Base-by-base conservation (phyloP, 2,113 vertebrate genomes). In the Gallinago jamesoni region DNA sequence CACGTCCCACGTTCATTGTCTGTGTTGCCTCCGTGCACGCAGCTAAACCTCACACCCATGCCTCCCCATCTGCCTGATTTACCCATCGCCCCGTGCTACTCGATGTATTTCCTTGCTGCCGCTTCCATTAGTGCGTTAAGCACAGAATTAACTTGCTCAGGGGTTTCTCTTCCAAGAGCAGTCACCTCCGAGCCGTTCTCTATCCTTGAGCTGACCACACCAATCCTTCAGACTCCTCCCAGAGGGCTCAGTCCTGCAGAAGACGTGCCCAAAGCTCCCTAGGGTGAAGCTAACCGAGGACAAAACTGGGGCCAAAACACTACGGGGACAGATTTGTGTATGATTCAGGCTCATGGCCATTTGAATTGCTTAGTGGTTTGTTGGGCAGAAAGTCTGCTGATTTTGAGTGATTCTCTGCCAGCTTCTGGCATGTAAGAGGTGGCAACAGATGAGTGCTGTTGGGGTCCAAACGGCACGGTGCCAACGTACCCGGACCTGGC, bases 291-390 rank as follows among this genome's bases (percentile, higher is more conserved):
- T 66, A 43, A 16, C 7, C 33, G 56, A 18, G 18, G 72, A 17
- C 12, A 33, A 86, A 60, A 19, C 18, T 19, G 30, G 19, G 39
- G 30, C 30, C 73, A 56, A 84, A 84, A 41, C 33, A 15, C 1
- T 16, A 5, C 5, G 0, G 9, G 53, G 30, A 81, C 15, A 25
- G 10, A 20, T 59, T 37, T 80, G 56, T 47, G 18, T 6, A 3
- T 3, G 19, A 39, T 47, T 11, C 2, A 2, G 15, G 4, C 12
- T 50, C 37, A 2, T 0, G 25, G 14, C 28, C 25, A 0, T 12
- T 43, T 11, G n/a, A 45, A n/a, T 52, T 1, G 1, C 39, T 50
- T n/a, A 3, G 12, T 2, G 43, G 4, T 3, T 35, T 19, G 9
- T 15, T 12, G 1, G 9, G 43, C 55, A 20, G 25, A 25, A 7